These are phyloP conservation scores for Aphodius sticticus DNA, from an alignment of 2,888 invertebrate species.

Conservation along the genomic window DNA sequence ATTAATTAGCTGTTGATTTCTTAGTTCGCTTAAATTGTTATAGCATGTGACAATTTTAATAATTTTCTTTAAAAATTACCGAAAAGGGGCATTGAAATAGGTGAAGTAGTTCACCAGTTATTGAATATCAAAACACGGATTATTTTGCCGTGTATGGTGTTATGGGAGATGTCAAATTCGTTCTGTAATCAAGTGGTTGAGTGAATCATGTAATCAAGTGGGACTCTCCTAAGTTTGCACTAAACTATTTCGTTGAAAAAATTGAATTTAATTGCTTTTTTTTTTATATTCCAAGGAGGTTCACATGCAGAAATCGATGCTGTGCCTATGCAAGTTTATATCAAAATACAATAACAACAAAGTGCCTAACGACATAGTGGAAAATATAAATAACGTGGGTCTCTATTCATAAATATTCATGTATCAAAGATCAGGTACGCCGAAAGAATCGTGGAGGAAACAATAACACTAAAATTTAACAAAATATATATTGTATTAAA, in stretches of 20 bases:
- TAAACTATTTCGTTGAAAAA: slow-evolving; percentile 4
- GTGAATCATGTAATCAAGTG: background rate
- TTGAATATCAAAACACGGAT: too few relatives aligned
- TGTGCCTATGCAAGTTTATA: background rate
- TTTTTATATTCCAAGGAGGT: background rate
- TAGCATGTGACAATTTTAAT: too few relatives aligned
- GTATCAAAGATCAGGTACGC: slow-evolving; percentile 39
- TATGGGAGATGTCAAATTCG: background rate
- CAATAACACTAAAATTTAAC: slow-evolving; percentile 49
- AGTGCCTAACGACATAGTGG: background rate
- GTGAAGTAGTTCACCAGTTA: too few relatives aligned
- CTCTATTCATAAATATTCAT: background rate
- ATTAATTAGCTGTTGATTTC: too few relatives aligned
- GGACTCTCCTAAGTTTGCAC: background rate
- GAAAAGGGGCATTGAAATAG: too few relatives aligned
- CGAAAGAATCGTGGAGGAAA: slow-evolving; percentile 26
- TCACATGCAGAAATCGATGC: background rate
- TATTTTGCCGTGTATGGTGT: too few relatives aligned
- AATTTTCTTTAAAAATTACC: too few relatives aligned
- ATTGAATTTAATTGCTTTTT: background rate
- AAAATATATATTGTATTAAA: slow-evolving; percentile 69
- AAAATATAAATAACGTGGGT: background rate
- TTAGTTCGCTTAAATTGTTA: too few relatives aligned
- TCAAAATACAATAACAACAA: background rate
- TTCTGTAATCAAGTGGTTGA: background rate